These are phyloP conservation scores for Dendrolimus houi DNA, from an alignment of 2,888 invertebrate species.

Conservation along the genomic window DNA sequence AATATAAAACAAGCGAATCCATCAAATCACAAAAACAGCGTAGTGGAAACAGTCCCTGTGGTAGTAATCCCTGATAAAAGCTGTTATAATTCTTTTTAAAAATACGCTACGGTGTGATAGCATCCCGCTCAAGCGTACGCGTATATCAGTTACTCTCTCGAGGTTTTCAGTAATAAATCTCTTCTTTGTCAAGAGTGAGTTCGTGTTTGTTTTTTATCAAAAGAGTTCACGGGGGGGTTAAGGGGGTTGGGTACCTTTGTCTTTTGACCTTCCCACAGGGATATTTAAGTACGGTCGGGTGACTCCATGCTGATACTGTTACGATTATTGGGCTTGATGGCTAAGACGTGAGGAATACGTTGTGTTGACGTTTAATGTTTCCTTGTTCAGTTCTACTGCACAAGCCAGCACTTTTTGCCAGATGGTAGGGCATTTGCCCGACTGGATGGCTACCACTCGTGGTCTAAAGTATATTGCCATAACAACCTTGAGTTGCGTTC, in stretches of 20 bases:
- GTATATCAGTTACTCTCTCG: conserved; percentile 43
- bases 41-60: neutral
- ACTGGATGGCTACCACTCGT: no score
- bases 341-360: neutral
- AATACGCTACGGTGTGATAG: conserved; percentile 19
- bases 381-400: no score
- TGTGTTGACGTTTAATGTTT: no score
- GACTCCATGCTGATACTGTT: conserved; percentile 7
- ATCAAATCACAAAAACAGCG: neutral
- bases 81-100: neutral
- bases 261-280: conserved; percentile 30
- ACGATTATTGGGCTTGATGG: conserved; percentile 1
- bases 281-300: conserved; percentile 23
- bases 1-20: no score
- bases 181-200: conserved; percentile 43
- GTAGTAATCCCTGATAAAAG: neutral
- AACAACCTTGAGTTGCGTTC: no score
- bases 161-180: conserved; percentile 59
- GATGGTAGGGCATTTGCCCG: no score
- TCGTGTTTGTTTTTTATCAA: conserved; percentile 51
- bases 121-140: conserved; percentile 35
- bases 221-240: conserved; percentile 20
- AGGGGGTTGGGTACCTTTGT: conserved; percentile 5
- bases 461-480: no score
- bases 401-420: no score